These are phyloP conservation scores for Spondyliosoma cantharus DNA, from an alignment of 2,797 vertebrate species.

Conservation along the genomic window DNA sequence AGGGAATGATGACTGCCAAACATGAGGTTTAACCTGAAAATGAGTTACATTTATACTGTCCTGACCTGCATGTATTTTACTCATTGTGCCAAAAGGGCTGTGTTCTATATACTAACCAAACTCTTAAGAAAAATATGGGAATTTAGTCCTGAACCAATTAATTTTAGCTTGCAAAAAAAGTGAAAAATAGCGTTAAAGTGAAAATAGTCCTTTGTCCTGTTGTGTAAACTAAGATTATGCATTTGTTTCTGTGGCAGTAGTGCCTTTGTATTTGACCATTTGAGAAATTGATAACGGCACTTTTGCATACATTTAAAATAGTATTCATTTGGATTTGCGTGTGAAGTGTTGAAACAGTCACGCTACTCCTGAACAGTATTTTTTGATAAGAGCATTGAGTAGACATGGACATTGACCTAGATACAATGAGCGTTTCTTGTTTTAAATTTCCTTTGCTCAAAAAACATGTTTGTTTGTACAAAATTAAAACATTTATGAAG, in stretches of 20 bases:
- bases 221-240: conserved; percentile 22
- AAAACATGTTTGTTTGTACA: conserved; percentile 36
- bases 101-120: conserved; percentile 27
- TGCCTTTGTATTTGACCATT: conserved; percentile 45
- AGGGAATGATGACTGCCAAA: conserved; percentile 56
- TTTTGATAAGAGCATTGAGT: conserved; percentile 2
- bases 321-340: conserved; percentile 33
- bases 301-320: conserved; percentile 44
- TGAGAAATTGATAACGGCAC: conserved; percentile 33
- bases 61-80: conserved; percentile 38
- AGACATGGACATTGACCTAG: background rate
- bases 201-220: background rate
- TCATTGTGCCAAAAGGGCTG: background rate
- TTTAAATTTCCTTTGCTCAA: conserved; percentile 9
- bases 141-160: background rate
- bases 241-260: conserved; percentile 1
- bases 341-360: conserved; percentile 2
- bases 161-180: conserved; percentile 2
- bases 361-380: background rate
- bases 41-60: conserved; percentile 29
- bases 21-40: conserved; percentile 22
- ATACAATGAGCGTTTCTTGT: conserved; percentile 20
- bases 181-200: background rate
- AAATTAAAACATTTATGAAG: conserved; percentile 9
- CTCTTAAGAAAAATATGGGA: conserved; percentile 2